A percentile compares a stretch with the other conserved stretches of the same genome.
phyloP scores from a whole-genome alignment of 1,140 invertebrate genomes.

The Aricia agestis region DNA sequence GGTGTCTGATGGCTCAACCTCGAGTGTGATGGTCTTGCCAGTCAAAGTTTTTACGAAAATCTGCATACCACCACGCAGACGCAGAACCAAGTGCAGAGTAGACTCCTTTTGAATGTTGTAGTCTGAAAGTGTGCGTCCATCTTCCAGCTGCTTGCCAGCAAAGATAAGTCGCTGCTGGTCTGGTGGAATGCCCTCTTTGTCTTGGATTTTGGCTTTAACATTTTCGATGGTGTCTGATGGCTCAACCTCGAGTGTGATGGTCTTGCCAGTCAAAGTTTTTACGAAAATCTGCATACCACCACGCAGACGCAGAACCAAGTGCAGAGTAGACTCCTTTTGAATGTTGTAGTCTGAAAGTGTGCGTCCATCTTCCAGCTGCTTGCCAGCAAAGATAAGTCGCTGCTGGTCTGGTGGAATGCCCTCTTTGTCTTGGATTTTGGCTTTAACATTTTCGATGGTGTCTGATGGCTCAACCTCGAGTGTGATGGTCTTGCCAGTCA shows the following conservation, averaged over 20 bases:
- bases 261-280: constrained; percentile 15
- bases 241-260: constrained; percentile 12
- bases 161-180: constrained; percentile 84
- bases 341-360: constrained; percentile 82
- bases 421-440: constrained; percentile 82
- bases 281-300: constrained; percentile 77
- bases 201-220: constrained; percentile 88
- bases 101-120: constrained; percentile 76
- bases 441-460: constrained; percentile 85
- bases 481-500: constrained; percentile 25
- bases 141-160: constrained; percentile 84
- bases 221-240: constrained; percentile 85
- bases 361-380: constrained; percentile 81
- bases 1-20: constrained; percentile 48
- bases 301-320: constrained; percentile 78
- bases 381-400: constrained; percentile 81
- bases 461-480: constrained; percentile 20
- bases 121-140: constrained; percentile 79
- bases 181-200: constrained; percentile 83
- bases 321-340: constrained; percentile 80
- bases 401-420: constrained; percentile 82
- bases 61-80: too few species aligned
- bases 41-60: constrained; percentile 82
- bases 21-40: constrained; percentile 22
- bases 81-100: too few species aligned